phyloP scores from a whole-genome alignment of 2,113 vertebrate genomes.

The Raja brachyura region DNA sequence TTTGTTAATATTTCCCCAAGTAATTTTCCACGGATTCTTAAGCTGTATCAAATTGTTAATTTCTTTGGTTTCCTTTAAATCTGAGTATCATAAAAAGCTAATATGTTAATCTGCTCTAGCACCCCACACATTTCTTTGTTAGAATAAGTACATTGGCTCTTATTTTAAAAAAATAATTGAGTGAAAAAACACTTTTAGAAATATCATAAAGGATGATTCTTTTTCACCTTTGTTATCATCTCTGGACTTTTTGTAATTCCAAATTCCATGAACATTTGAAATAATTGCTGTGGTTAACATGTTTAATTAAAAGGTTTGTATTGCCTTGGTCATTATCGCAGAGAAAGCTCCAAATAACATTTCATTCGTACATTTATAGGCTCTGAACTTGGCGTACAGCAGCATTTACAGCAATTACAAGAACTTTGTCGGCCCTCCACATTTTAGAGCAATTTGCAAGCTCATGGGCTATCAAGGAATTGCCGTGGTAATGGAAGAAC shows the following conservation, averaged over 20 bases:
- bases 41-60: not conserved
- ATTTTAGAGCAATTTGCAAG: conserved; percentile 76
- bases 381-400: conserved; percentile 76
- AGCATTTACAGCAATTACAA: conserved; percentile 78
- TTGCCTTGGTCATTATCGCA: not conserved
- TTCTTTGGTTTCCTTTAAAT: not conserved
- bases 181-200: not conserved
- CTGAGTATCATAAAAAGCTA: not conserved
- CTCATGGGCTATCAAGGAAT: conserved; percentile 81
- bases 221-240: not conserved
- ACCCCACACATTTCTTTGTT: not conserved
- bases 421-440: conserved; percentile 76
- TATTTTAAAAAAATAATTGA: too few relatives aligned
- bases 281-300: not conserved
- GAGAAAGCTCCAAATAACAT: not conserved
- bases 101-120: not conserved
- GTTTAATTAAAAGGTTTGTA: not conserved
- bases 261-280: not conserved
- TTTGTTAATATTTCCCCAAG: not conserved
- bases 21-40: not conserved
- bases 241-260: not conserved
- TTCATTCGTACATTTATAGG: conserved; percentile 48
- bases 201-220: not conserved
- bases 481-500: conserved; percentile 81
- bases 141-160: not conserved